Base-by-base conservation (phyloP, 2,888 invertebrate species). In the Tinea pellionella region DNA sequence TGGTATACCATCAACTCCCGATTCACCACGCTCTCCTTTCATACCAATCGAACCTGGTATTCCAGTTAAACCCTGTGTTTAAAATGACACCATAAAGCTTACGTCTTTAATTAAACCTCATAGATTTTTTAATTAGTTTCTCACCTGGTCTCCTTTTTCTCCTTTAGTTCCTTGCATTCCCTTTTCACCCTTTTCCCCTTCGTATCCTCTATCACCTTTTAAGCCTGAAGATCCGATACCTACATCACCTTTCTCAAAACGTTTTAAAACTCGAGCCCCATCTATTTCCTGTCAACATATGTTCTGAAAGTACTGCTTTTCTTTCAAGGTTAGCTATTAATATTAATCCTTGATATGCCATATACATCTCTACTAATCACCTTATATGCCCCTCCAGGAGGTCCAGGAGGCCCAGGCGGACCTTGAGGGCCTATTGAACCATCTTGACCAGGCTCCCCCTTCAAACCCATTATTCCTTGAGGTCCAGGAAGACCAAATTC, bases 361-460 rank as follows among this genome's bases (percentile, higher is more conserved):
- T 37, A 37, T 12, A 12, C 9, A 2, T n/a, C 7, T 47, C 13
- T 59, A 16, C 81, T 77, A 63, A 67, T 74, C 68, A 80, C 81
- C 77, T 73, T 69, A 65, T 64, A 63, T 3, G 63, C 63, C 16
- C 63, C 59, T 1, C 94, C 94, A 15, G 78, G 74, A 9, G 83
- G 82, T 3, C 94, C 91, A 15, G 84, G 75, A 0, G 72, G 75
- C 11, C 93, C 92, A 65, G 85, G 85, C 0, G 78, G 75, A n/a
- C 93, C 93, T 65, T 88, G 89, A 0, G 87, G 67, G n/a, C 93
- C 95, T 15, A 81, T 66, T 0, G 73, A 70, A 29, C 94, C 94
- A 65, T 91, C 88, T 63, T 75, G 80, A 16, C 94, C 94, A 0
- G 92, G 88, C 66, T 94, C 93, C 63, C 95, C 95, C 72, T 92